Conservation (phyloP, 2,888 invertebrate species). For the Ichneumon xanthorius region DNA sequence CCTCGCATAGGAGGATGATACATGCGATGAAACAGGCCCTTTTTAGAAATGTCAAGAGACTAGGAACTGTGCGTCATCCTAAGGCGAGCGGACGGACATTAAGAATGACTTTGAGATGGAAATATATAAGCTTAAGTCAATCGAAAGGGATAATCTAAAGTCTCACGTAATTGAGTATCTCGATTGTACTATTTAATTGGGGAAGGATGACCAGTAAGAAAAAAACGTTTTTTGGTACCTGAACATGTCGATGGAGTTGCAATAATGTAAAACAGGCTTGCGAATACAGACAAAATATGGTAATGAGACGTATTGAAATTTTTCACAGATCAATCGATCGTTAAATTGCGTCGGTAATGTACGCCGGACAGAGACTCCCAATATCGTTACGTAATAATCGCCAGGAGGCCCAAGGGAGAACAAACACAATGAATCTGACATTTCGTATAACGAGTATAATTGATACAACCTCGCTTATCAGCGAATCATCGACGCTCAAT, state of each 20-base stretch:
- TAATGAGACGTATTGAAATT: slow-evolving; percentile 8
- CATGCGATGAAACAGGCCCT: neutral
- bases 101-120: neutral
- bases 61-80: neutral
- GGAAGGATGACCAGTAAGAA: neutral
- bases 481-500: neutral
- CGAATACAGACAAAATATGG: neutral
- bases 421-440: slow-evolving; percentile 26
- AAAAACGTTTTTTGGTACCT: neutral
- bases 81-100: neutral
- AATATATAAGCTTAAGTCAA: neutral
- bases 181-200: neutral
- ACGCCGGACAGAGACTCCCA: neutral
- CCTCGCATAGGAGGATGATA: neutral
- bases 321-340: slow-evolving; percentile 8
- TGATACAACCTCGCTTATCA: neutral
- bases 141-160: neutral
- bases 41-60: neutral
- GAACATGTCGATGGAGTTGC: neutral
- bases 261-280: neutral
- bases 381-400: slow-evolving; percentile 15
- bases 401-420: neutral
- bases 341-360: slow-evolving; percentile 12
- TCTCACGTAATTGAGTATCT: neutral
- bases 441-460: slow-evolving; percentile 34